Percentiles rank a stretch among this genome's conserved stretches.
phyloP scores from a whole-genome alignment of 2,797 vertebrate species.

The Lindbergichthys nudifrons region DNA sequence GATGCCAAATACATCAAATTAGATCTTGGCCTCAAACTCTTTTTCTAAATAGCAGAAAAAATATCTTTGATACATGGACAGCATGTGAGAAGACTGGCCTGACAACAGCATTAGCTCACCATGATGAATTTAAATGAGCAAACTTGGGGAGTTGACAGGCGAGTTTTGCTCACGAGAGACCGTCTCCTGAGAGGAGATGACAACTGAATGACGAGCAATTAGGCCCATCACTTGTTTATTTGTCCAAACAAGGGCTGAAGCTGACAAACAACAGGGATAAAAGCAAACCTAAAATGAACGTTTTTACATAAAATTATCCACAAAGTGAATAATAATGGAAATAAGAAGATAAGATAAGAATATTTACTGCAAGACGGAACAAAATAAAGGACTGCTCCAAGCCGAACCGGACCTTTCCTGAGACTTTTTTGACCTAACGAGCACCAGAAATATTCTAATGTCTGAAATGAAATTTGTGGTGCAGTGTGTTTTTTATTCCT shows the following conservation, averaged over 20 bases:
- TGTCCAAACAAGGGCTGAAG: slow-evolving; percentile 47
- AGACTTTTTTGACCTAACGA: slow-evolving; percentile 25
- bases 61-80: slow-evolving; percentile 51
- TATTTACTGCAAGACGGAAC: neutral
- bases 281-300: slow-evolving; percentile 24
- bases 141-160: slow-evolving; percentile 52
- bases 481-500: slow-evolving; percentile 34
- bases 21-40: slow-evolving; percentile 38
- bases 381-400: slow-evolving; percentile 6
- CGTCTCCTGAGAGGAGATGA: slow-evolving; percentile 58
- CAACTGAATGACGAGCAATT: slow-evolving; percentile 66
- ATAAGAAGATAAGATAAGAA: neutral
- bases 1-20: slow-evolving; percentile 49
- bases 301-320: slow-evolving; percentile 38
- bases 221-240: slow-evolving; percentile 57
- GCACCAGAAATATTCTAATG: slow-evolving; percentile 18
- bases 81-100: slow-evolving; percentile 30
- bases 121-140: slow-evolving; percentile 62
- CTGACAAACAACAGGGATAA: slow-evolving; percentile 44
- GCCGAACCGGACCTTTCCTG: slow-evolving; percentile 21
- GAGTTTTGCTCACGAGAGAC: slow-evolving; percentile 36
- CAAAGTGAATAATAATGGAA: slow-evolving; percentile 11
- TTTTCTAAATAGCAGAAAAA: slow-evolving; percentile 36
- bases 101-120: slow-evolving; percentile 42
- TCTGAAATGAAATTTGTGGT: neutral